These are phyloP conservation scores for Butorides virescens DNA, from an alignment of 2,113 vertebrate species.

Conservation along the genomic window DNA sequence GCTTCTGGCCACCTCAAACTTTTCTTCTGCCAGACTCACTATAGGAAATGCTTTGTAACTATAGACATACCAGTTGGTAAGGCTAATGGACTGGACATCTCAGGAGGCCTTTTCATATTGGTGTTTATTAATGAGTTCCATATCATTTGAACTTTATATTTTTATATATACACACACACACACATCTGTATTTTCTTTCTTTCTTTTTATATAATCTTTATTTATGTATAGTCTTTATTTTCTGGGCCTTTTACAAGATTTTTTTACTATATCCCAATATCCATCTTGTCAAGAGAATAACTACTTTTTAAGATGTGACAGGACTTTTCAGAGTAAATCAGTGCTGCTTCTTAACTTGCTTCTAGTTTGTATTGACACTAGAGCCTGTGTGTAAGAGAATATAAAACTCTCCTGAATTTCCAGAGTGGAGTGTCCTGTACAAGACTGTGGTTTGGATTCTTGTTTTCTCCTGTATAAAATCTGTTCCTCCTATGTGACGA, in stretches of 20 bases:
- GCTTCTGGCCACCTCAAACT: accelerated
- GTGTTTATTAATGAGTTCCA: neutral
- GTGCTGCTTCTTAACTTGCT: neutral
- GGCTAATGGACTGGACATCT: neutral
- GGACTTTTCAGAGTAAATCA: neutral
- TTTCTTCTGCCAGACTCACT: neutral
- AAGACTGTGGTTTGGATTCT: neutral
- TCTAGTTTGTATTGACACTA: neutral
- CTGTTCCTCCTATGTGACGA: accelerated
- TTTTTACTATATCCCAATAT: neutral
- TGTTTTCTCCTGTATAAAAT: neutral
- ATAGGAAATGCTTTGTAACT: neutral
- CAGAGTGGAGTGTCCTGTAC: neutral
- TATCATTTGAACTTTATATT: neutral
- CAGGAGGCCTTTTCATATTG: neutral
- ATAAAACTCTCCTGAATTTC: neutral
- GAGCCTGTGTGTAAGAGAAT: neutral
- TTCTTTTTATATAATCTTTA: too few species aligned
- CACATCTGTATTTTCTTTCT: too few species aligned
- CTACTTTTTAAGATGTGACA: neutral
- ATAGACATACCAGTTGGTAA: neutral
- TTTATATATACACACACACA: neutral
- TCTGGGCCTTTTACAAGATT: neutral
- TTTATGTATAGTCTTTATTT: neutral
- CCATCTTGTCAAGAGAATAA: neutral